Evolutionary conservation across 1,140 invertebrate species (phyloP).

Genomic region (Lordiphosa stackelbergi): DNA sequence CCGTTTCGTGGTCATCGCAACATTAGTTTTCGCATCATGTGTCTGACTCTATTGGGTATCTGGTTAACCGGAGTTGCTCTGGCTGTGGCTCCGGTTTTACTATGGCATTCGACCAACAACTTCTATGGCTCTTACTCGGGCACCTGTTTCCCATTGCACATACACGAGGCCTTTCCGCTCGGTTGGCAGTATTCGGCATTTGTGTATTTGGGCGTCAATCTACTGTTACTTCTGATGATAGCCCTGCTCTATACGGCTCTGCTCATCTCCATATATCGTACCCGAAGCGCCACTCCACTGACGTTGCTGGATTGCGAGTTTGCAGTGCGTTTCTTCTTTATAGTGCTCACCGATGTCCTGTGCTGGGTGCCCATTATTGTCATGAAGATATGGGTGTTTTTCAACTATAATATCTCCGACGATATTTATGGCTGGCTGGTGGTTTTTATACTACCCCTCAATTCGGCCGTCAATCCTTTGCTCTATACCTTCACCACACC

Average conservation of each 20-base stretch:
- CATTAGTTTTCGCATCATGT: slow-evolving; percentile 80
- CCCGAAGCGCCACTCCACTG: slow-evolving; percentile 81
- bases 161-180: slow-evolving; percentile 83
- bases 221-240: slow-evolving; percentile 81
- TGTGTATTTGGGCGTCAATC: slow-evolving; percentile 85
- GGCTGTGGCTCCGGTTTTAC: slow-evolving; percentile 83
- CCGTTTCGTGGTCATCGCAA: slow-evolving; percentile 81
- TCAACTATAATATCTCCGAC: slow-evolving; percentile 79
- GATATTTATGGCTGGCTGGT: slow-evolving; percentile 86
- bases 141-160: slow-evolving; percentile 86
- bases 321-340: slow-evolving; percentile 85
- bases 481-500: slow-evolving; percentile 89
- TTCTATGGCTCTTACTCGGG: slow-evolving; percentile 84
- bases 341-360: slow-evolving; percentile 85
- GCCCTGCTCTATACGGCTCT: slow-evolving; percentile 82
- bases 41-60: slow-evolving; percentile 77
- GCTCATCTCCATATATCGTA: slow-evolving; percentile 82
- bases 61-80: slow-evolving; percentile 83
- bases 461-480: slow-evolving; percentile 87
- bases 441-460: slow-evolving; percentile 87
- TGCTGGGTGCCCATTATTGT: slow-evolving; percentile 88
- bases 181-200: slow-evolving; percentile 88
- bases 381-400: slow-evolving; percentile 83
- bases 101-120: slow-evolving; percentile 80
- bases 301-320: slow-evolving; percentile 83